Percentiles rank a stretch among this genome's conserved stretches.
phyloP scores from a whole-genome alignment of 2,888 invertebrate species.

The Stramonita haemastoma region DNA sequence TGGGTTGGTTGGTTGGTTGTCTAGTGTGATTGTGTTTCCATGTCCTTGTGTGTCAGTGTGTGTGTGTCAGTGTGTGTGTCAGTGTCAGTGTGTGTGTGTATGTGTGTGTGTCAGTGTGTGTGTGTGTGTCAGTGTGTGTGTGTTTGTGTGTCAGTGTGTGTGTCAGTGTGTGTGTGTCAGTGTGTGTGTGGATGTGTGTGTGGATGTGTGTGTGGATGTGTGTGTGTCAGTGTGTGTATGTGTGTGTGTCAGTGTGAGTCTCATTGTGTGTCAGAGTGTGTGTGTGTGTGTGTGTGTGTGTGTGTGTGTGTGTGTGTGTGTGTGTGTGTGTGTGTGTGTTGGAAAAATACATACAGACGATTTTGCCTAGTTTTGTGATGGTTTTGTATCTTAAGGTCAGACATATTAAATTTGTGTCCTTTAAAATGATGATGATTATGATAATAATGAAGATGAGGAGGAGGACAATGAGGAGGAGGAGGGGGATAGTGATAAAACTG shows the following conservation, averaged over 20 bases:
- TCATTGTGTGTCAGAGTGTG: not conserved
- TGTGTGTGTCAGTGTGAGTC: not conserved
- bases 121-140: slow-evolving; percentile 1
- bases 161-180: slow-evolving; percentile 16
- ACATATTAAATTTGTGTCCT: too few relatives aligned
- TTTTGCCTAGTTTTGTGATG: too few relatives aligned
- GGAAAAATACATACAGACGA: too few relatives aligned
- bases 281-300: slow-evolving; percentile 12
- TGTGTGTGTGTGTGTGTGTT: slow-evolving; percentile 1
- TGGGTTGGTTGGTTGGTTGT: too few relatives aligned
- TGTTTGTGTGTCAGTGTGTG: slow-evolving; percentile 14
- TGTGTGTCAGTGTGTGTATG: slow-evolving; percentile 19
- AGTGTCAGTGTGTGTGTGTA: not conserved
- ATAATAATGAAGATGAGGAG: too few relatives aligned
- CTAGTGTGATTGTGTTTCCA: too few relatives aligned
- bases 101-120: slow-evolving; percentile 11
- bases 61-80: not conserved
- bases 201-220: slow-evolving; percentile 17
- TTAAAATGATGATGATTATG: too few relatives aligned
- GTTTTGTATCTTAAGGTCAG: too few relatives aligned
- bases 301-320: slow-evolving; percentile 13
- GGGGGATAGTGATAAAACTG: too few relatives aligned
- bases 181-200: slow-evolving; percentile 7
- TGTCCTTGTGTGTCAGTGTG: too few relatives aligned
- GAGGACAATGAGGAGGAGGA: too few relatives aligned